Conservation (phyloP, 2,113 vertebrate genomes). For the Sorex araneus region DNA sequence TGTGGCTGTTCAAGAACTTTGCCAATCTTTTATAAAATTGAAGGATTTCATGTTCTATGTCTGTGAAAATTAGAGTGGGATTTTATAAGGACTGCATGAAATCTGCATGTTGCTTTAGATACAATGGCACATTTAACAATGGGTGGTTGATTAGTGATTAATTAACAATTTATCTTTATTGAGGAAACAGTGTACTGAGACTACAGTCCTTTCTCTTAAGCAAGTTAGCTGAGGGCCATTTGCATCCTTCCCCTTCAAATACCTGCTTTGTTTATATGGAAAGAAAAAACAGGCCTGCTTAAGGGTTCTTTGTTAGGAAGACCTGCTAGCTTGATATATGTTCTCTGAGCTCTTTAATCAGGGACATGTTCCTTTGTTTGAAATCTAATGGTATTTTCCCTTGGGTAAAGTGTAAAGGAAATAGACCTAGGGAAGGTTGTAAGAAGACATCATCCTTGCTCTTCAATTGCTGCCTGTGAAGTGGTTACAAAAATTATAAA, state of each 20-base stretch:
- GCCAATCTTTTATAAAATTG: no score
- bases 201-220: neutral
- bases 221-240: neutral
- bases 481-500: slow-evolving; percentile 51
- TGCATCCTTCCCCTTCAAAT: slow-evolving; percentile 54
- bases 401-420: slow-evolving; percentile 62
- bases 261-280: slow-evolving; percentile 55
- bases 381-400: slow-evolving; percentile 43
- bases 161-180: slow-evolving; percentile 35
- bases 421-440: slow-evolving; percentile 25
- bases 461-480: slow-evolving; percentile 49
- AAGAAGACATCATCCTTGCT: slow-evolving; percentile 47
- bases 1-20: no score
- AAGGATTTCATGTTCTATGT: no score
- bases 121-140: no score
- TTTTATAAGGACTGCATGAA: no score
- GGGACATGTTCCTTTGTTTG: slow-evolving; percentile 60
- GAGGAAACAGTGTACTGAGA: neutral
- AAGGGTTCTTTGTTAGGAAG: slow-evolving; percentile 56
- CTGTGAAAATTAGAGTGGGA: no score
- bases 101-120: no score
- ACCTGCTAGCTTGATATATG: slow-evolving; percentile 50
- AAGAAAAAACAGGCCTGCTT: neutral
- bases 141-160: neutral
- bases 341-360: slow-evolving; percentile 61